Conservation (phyloP, 2,113 vertebrate species). For the Pelvicachromis taeniatus region DNA sequence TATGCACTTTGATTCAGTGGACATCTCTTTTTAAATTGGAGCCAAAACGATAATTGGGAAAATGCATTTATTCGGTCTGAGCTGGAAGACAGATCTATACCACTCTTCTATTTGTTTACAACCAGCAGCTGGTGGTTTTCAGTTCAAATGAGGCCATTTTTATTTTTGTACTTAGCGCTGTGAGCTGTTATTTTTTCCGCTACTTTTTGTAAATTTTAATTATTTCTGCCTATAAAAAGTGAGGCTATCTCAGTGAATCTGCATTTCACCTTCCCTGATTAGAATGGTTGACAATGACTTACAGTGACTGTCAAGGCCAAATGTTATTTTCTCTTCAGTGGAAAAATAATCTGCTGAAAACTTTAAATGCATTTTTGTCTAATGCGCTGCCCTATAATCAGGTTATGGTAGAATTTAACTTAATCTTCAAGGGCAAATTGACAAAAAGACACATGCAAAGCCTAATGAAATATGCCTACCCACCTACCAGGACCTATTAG, state of each 20-base stretch:
- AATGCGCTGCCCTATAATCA: not conserved
- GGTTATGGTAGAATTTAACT: not conserved
- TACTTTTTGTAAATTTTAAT: not conserved
- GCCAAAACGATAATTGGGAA: not conserved
- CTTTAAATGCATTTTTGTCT: not conserved
- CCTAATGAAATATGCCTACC: not conserved
- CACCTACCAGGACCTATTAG: not conserved
- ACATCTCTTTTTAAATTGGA: not conserved
- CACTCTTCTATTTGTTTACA: not conserved
- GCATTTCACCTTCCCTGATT: not conserved
- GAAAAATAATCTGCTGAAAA: not conserved
- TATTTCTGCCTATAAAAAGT: not conserved
- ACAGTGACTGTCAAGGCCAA: not conserved
- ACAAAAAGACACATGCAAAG: not conserved
- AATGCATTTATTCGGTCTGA: not conserved
- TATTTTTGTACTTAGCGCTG: not conserved
- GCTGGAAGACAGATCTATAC: not conserved
- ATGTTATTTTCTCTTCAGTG: not conserved
- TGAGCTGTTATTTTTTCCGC: not conserved
- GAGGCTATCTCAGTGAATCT: not conserved
- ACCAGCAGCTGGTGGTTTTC: not conserved
- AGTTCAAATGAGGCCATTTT: not conserved
- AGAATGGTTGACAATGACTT: not conserved
- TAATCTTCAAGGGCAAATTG: not conserved
- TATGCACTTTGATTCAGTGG: not conserved